Percentiles rank a stretch among this genome's conserved stretches.
Evolutionary conservation across 2,113 vertebrate species (phyloP).

Genomic region (Spheniscus mendiculus): DNA sequence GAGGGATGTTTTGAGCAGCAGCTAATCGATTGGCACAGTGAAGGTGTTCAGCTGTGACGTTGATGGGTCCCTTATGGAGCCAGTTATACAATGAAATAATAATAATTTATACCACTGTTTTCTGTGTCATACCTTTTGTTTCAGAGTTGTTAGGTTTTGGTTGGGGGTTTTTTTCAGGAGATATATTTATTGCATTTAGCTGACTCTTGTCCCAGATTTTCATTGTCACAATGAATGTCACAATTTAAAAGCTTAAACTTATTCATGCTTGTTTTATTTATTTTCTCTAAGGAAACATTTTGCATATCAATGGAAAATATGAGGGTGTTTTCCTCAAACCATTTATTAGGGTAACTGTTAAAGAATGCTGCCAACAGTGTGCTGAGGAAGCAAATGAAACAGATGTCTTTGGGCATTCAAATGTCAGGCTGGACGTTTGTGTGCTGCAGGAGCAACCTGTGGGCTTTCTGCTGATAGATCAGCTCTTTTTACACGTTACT

Average conservation of each 20-base stretch:
- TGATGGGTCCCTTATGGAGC: neutral
- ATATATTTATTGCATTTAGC: neutral
- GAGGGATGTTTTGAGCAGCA: neutral
- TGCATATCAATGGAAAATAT: slow-evolving; percentile 2
- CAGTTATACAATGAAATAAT: neutral
- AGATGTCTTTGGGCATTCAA: neutral
- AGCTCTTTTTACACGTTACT: slow-evolving; percentile 8
- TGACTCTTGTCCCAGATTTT: neutral
- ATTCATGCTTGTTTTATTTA: slow-evolving; percentile 11
- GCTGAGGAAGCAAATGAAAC: neutral
- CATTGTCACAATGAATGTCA: neutral
- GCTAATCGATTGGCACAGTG: neutral
- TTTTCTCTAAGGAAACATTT: slow-evolving; percentile 32
- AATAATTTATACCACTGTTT: neutral
- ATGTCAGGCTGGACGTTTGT: neutral
- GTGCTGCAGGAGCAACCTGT: neutral
- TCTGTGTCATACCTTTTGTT: neutral
- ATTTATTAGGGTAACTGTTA: neutral
- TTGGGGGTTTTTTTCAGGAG: neutral
- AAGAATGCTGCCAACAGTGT: neutral
- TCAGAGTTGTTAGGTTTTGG: neutral
- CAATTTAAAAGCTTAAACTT: neutral
- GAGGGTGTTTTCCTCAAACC: neutral
- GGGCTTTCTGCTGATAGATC: slow-evolving; percentile 15
- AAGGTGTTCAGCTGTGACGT: neutral